These are phyloP conservation scores for Crotalus viridis DNA, from an alignment of 2,113 vertebrate species.

Conservation along the genomic window DNA sequence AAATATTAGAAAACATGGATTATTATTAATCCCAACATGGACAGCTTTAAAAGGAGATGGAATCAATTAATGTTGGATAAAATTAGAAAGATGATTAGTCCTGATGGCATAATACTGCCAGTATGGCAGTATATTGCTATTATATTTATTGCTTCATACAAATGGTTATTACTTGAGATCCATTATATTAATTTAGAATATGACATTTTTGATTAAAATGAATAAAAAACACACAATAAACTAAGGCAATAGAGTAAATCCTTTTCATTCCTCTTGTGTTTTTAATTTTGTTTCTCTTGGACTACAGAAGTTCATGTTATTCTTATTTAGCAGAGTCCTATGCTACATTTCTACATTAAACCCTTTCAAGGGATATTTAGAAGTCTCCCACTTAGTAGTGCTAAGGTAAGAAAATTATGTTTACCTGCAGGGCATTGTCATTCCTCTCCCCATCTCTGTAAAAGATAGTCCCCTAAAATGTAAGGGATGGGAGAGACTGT, in stretches of 20 bases:
- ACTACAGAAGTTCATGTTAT: background rate
- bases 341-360: background rate
- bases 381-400: background rate
- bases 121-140: background rate
- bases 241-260: background rate
- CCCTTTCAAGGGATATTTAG: background rate
- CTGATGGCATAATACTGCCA: background rate
- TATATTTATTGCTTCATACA: background rate
- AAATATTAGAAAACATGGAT: background rate
- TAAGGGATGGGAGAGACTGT: constrained; percentile 22
- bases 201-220: background rate
- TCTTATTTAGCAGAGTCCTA: background rate
- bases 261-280: background rate
- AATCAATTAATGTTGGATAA: no score
- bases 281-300: background rate
- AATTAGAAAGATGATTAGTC: background rate
- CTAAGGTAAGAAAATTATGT: background rate
- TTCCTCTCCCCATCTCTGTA: background rate
- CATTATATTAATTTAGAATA: background rate
- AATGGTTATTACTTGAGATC: background rate
- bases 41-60: no score
- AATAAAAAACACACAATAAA: background rate
- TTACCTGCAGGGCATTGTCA: background rate
- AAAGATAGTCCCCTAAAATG: constrained; percentile 40
- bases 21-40: no score